A percentile compares a stretch with the other conserved stretches of the same genome.
These are phyloP conservation scores for Toxostoma redivivum DNA, from an alignment of 2,113 vertebrate species.

Conservation along the genomic window DNA sequence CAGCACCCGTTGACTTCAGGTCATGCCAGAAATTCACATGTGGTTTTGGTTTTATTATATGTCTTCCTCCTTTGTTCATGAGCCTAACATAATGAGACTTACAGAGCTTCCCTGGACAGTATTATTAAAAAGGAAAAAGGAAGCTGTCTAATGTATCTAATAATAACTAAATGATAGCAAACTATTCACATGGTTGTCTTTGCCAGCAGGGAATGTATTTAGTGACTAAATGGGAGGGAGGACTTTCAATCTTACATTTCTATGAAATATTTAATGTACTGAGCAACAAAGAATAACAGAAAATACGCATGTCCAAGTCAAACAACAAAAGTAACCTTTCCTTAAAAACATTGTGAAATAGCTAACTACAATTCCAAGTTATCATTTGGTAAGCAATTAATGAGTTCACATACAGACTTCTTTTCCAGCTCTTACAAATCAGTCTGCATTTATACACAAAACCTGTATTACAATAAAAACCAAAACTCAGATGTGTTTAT, in stretches of 20 bases:
- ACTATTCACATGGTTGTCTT: not conserved
- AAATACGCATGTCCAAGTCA: not conserved
- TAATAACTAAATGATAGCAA: slow-evolving; percentile 16
- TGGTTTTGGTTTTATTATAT: not conserved
- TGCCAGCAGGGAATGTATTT: not conserved
- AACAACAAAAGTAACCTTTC: not conserved
- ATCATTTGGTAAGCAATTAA: not conserved
- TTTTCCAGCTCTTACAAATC: not conserved
- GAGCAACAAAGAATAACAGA: not conserved
- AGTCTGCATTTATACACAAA: not conserved
- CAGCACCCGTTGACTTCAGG: not conserved
- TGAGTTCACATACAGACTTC: not conserved
- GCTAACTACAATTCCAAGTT: not conserved
- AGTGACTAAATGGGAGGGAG: not conserved
- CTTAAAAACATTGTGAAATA: not conserved
- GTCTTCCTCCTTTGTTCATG: slow-evolving; percentile 4
- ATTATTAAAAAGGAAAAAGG: slow-evolving; percentile 28
- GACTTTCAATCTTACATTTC: not conserved
- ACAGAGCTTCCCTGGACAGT: slow-evolving; percentile 18
- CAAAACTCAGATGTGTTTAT: not conserved
- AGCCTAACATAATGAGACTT: slow-evolving; percentile 8
- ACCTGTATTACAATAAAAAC: not conserved
- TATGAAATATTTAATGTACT: not conserved
- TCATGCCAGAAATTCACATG: not conserved
- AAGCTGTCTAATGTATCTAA: slow-evolving; percentile 41